A percentile compares a stretch with the other conserved stretches of the same genome.
Conservation (phyloP, 2,797 vertebrate species). For the Bovichtus variegatus region DNA sequence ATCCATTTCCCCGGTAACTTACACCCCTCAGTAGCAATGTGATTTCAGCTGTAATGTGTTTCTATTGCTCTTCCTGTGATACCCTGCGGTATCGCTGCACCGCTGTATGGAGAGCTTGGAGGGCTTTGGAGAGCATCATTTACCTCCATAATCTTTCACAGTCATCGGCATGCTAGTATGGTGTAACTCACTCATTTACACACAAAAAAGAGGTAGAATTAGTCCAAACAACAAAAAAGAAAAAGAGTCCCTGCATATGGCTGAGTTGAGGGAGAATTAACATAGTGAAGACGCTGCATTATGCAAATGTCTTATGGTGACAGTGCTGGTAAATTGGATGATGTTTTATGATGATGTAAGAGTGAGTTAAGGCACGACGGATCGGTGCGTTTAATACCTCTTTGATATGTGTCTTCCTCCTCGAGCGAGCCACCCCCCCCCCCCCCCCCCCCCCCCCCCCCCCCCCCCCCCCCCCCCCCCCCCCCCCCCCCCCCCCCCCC, state of each 20-base stretch:
- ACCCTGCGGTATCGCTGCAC: conserved; percentile 51
- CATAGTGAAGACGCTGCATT: conserved; percentile 81
- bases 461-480: conserved; percentile 16
- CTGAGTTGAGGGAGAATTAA: conserved; percentile 64
- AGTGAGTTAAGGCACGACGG: conserved; percentile 72
- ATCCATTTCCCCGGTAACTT: conserved; percentile 68
- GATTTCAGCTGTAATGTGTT: conserved; percentile 72
- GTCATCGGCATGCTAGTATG: conserved; percentile 48
- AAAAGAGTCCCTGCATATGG: conserved; percentile 42
- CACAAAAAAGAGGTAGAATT: conserved; percentile 42
- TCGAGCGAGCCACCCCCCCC: background rate
- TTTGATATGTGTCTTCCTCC: conserved; percentile 60
- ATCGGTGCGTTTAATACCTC: conserved; percentile 73
- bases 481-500: background rate
- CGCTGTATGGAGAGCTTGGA: conserved; percentile 55
- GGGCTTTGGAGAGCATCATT: conserved; percentile 73
- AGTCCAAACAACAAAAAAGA: conserved; percentile 51
- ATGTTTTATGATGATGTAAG: conserved; percentile 82
- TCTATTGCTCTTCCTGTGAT: conserved; percentile 66
- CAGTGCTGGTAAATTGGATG: conserved; percentile 77
- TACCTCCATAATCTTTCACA: conserved; percentile 70
- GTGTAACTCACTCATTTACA: conserved; percentile 62
- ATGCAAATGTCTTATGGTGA: conserved; percentile 79
- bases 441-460: conserved; percentile 20
- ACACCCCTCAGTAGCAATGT: conserved; percentile 64